Base-by-base conservation (phyloP, 2,888 invertebrate genomes). In the Nipponacmea schrenckii region DNA sequence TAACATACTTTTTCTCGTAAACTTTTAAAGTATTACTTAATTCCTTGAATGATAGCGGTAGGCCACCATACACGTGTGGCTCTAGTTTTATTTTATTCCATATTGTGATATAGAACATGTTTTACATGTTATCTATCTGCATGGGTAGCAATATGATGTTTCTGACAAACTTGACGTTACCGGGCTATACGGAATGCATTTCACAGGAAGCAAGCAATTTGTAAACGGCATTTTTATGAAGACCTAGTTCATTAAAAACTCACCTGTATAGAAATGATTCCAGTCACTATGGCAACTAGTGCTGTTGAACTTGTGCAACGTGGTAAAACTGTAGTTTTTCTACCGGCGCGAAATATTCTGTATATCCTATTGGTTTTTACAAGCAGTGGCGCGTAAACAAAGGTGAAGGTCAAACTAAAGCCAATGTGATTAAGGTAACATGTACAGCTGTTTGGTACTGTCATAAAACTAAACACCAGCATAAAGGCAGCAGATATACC, bases 291-390 rank as follows among this genome's bases (percentile, higher is more conserved):
- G 44, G 81, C 62, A 20, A 86, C 78, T 78, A 85, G 86, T 15
- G 83, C 81, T n/a, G 79, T 67, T 4, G 84, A 80, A 48, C 83
- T 84, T 68, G 83, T 85, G 65, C 82, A 81, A 8, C 73, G 67
- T 0, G 86, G 86, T 31, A 79, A 74, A n/a, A 74, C 75, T 4
- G 77, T 81, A 0, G 84, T 81, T 50, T 81, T 75, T 48, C 77
- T 74, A 0, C 85, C 83, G 1, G 81, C 77, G 26, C 77, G 77
- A 73, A 86, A 86, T 56, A 86, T 85, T 17, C 85, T 76, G 77
- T 84, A 85, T 26, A 87, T 86, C 26, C 87, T 74, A 66, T 86
- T 86, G 8, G 86, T 87, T 70, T 84, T 80, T 31, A 85, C 83
- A 26, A 87, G 75, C 20, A 87, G 75, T 0, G 86, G 83, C 1